Evolutionary conservation across 2,888 invertebrate genomes (phyloP), one percentile per base, ranked within the genome.

Genomic region (Salticus scenicus): DNA sequence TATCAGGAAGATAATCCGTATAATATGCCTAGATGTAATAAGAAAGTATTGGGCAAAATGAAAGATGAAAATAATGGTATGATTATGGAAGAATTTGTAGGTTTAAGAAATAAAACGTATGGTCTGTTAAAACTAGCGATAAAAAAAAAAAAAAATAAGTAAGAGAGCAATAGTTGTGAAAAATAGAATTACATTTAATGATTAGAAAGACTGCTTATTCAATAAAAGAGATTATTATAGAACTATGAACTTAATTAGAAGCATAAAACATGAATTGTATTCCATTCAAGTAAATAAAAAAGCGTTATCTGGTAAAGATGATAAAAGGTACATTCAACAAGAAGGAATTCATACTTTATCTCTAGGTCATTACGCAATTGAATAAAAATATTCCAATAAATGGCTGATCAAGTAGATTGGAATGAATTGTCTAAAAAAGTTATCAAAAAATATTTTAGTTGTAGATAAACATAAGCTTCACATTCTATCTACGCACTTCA

Each of bases 31-130:
- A 30, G 10, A 66, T 33, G 33, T 28, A 79, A 71, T 71, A 79
- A 79, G 28, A 79, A 64, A 14, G 42, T 64, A 0, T 8, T 79
- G n/a, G 71, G 71, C 4, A 89, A 89, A 78, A 88, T 90, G 77
- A 91, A 90, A 88, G 90, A 90, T 83, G 90, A 90, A 88, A 86
- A 88, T 24, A 88, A 88, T 71, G 88, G 89, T 5, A 63, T 37
- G 14, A 85, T 88, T 17, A 88, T 90, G 73, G 74, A 78, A 30
- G 90, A 90, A 88, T 89, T 90, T 87, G 84, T 30, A 14, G 71
- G 71, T 12, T 17, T 71, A 10, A 10, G 78, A n/a, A 71, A 30
- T 2, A 79, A 79, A 63, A 28, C 71, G 41, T 79, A 42, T 24
- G 5, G 57, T 24, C 24, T 57, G 24, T 57, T 24, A 2, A 57